Base-by-base conservation (phyloP, 2,888 invertebrate species). In the Molorchus minor region DNA sequence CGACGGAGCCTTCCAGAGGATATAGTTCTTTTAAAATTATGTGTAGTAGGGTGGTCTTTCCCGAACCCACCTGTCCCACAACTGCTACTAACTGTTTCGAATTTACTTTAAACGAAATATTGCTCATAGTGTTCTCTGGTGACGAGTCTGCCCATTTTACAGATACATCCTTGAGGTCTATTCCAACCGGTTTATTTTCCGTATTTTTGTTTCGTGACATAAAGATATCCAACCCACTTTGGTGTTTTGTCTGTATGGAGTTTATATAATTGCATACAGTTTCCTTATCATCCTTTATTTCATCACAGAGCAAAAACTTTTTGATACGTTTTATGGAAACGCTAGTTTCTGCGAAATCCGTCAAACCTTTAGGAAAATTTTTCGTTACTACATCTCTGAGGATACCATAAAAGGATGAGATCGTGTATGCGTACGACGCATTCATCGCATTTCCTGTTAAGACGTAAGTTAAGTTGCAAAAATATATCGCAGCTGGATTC, bases 401-500 rank as follows among this genome's bases (percentile, higher is more conserved):
- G 25, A 89, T 83, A 72, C 90, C 90, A 74, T 87, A 92, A 79
- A 90, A 91, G 67, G 90, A 89, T 7, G 91, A 88, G 68, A 90
- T 83, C 0, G 91, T 88, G 77, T 91, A 92, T 0, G 90, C 89
- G 73, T 88, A 86, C 54, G 88, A 87, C 0, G 88, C 84, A 12
- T 82, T 80, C 62, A 84, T 70, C 10, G 65, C 66, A 53, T 82
- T 75, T 17, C 89, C 91, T 62, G 87, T 81, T 1, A 93, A 80
- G 4, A 91, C 88, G 73, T 89, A 93, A 0, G 90, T 85, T 21
- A 93, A 82, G 46, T 96, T 85, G 1, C 93, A 93, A 49, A 92
- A 85, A 75, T 90, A 93, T n/a, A 94, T 83, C 0, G 94, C 90
- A 30, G 92, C 85, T 66, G 95, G 87, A 72, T 93, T 91, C 0